phyloP scores from a whole-genome alignment of 2,888 invertebrate species.

The Nowickia ferox region DNA sequence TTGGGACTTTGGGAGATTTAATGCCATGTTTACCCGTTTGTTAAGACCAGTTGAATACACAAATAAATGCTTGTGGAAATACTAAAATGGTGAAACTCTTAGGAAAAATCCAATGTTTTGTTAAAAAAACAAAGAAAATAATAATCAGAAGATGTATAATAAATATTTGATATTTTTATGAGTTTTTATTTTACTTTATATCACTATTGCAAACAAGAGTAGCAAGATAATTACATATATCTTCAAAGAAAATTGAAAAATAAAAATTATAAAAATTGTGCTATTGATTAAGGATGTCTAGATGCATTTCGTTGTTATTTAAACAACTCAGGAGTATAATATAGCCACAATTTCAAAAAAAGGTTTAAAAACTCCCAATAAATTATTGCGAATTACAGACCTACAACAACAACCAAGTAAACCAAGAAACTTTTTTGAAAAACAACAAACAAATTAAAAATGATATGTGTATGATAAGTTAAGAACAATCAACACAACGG shows the following conservation, averaged over 20 bases:
- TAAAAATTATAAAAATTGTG: not conserved
- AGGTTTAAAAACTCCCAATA: too few relatives aligned
- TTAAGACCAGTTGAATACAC: constrained; percentile 14
- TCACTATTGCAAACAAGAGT: not conserved
- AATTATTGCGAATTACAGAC: too few relatives aligned
- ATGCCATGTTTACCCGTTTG: constrained; percentile 70
- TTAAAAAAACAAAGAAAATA: constrained; percentile 14
- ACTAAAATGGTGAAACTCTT: not conserved
- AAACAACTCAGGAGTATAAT: too few relatives aligned
- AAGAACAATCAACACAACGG: too few relatives aligned
- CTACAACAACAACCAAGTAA: too few relatives aligned
- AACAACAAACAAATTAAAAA: too few relatives aligned
- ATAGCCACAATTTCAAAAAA: too few relatives aligned
- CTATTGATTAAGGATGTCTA: too few relatives aligned
- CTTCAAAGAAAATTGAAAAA: not conserved
- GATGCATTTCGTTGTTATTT: too few relatives aligned
- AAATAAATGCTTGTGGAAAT: constrained; percentile 9
- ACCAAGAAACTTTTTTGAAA: too few relatives aligned
- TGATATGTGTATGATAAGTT: too few relatives aligned
- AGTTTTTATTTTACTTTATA: not conserved
- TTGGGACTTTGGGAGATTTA: constrained; percentile 74
- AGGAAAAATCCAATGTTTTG: constrained; percentile 31
- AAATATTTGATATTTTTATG: constrained; percentile 17
- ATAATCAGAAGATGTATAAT: constrained; percentile 25
- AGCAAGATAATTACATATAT: not conserved